Conservation (phyloP, 1,140 invertebrate species). For the Caenorhabditis brenneri region DNA sequence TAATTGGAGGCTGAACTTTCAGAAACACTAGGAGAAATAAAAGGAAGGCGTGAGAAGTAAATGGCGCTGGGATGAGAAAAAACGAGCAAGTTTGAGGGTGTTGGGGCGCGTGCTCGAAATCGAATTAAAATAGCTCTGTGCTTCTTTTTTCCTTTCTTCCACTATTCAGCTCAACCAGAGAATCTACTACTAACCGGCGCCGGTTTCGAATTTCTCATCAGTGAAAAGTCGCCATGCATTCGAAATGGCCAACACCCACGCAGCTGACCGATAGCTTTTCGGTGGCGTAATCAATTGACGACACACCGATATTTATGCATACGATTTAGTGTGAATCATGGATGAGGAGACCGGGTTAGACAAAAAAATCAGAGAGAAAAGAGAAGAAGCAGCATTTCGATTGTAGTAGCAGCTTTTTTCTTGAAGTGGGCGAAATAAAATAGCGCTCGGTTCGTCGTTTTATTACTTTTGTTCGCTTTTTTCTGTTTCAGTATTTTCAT, state of each 20-base stretch:
- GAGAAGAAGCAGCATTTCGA: not conserved
- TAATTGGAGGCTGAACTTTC: not conserved
- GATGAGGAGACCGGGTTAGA: no score
- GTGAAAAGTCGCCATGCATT: slow-evolving; percentile 5
- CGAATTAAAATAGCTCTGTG: not conserved
- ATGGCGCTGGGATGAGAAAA: not conserved
- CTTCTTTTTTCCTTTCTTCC: not conserved
- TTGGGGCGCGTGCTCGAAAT: not conserved
- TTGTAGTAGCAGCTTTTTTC: not conserved
- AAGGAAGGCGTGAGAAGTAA: not conserved
- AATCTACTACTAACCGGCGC: not conserved
- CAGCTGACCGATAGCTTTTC: not conserved
- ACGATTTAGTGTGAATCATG: not conserved
- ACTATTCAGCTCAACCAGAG: no score
- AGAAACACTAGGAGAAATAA: not conserved
- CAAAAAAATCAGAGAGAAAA: not conserved
- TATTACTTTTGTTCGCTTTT: not conserved
- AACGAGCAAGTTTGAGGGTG: not conserved
- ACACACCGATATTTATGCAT: not conserved
- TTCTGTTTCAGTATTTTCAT: not conserved
- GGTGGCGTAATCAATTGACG: slow-evolving; percentile 17
- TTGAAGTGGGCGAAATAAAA: not conserved
- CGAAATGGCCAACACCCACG: not conserved
- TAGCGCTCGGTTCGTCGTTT: not conserved
- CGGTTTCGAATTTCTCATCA: not conserved